Conservation (phyloP, 2,797 vertebrate species). For the Darevskia nairensis region DNA sequence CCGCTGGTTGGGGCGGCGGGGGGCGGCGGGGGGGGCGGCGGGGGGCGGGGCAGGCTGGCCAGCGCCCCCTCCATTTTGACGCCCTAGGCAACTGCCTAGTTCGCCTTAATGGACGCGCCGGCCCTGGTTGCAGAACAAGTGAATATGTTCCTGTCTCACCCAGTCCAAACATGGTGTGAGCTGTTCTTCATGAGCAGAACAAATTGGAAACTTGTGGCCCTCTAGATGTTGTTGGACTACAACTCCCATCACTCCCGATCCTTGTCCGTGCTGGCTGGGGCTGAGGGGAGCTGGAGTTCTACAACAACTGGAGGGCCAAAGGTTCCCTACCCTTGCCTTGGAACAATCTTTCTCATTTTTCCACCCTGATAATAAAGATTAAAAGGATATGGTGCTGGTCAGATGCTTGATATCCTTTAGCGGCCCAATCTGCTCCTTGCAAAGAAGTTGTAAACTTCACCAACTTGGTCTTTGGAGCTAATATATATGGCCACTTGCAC, state of each 20-base stretch:
- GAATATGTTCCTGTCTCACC: not conserved
- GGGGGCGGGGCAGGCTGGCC: no score
- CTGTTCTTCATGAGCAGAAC: not conserved
- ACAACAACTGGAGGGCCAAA: no score
- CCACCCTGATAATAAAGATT: not conserved
- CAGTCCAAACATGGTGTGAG: not conserved
- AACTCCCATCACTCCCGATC: no score
- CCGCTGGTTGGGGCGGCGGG: no score
- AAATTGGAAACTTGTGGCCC: not conserved
- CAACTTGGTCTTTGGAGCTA: slow-evolving; percentile 23
- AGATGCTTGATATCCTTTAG: not conserved
- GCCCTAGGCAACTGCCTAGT: no score
- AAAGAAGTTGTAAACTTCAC: slow-evolving; percentile 38
- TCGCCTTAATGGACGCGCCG: no score
- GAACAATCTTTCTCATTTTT: not conserved
- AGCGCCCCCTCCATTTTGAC: no score
- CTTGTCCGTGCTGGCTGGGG: no score
- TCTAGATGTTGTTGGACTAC: no score
- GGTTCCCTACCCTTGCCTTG: not conserved
- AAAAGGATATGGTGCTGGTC: not conserved
- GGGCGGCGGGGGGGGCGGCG: no score
- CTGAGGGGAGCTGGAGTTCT: no score
- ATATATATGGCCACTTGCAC: slow-evolving; percentile 42
- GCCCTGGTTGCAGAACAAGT: not conserved
- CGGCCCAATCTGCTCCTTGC: not conserved